phyloP scores from a whole-genome alignment of 2,113 vertebrate species.

The Gambusia holbrooki region DNA sequence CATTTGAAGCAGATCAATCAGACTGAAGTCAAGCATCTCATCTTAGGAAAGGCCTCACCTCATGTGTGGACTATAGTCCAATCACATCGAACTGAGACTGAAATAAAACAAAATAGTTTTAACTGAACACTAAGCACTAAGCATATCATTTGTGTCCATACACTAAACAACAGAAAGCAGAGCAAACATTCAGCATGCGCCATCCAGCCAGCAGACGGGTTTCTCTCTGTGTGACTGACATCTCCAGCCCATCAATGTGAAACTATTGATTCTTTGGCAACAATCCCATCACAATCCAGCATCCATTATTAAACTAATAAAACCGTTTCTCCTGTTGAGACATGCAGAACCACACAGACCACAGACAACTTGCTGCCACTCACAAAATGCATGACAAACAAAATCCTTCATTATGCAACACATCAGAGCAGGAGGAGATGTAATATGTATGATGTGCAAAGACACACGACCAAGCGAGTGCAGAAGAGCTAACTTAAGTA shows the following conservation, averaged over 20 bases:
- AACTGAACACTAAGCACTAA: not conserved
- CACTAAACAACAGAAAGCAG: not conserved
- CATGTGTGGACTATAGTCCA: not conserved
- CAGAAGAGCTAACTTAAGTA: slow-evolving; percentile 41
- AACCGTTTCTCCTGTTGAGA: not conserved
- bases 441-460: slow-evolving; percentile 10
- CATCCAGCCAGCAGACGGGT: slow-evolving; percentile 14
- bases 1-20: not conserved
- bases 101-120: not conserved
- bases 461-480: slow-evolving; percentile 21
- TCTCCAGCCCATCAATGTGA: slow-evolving; percentile 29
- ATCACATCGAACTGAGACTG: not conserved
- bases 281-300: slow-evolving; percentile 33
- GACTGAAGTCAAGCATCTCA: not conserved
- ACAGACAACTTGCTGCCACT: not conserved
- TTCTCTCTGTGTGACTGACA: slow-evolving; percentile 18
- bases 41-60: not conserved
- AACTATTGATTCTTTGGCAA: slow-evolving; percentile 42
- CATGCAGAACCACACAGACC: not conserved
- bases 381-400: not conserved
- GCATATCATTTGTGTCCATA: not conserved
- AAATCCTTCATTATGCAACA: not conserved
- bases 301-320: slow-evolving; percentile 31
- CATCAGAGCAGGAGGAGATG: not conserved
- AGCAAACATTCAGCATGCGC: slow-evolving; percentile 2